phyloP scores from a whole-genome alignment of 23 tunicate genomes.

The Clavelina lepadiformis region DNA sequence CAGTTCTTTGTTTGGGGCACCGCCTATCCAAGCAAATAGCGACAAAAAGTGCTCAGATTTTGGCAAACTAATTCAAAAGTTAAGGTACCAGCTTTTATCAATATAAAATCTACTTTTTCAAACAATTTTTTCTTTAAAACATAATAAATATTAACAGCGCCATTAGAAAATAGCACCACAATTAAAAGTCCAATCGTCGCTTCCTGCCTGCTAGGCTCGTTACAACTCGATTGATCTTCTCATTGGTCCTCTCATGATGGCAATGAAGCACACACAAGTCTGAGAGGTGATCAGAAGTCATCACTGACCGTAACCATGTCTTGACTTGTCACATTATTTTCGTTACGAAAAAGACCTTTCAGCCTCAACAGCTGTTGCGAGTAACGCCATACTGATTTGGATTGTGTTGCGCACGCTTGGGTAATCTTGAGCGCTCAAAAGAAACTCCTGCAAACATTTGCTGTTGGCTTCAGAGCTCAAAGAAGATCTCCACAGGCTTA shows the following conservation, averaged over 20 bases:
- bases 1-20: no score
- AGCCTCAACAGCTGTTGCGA: conserved; percentile 20
- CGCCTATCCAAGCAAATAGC: no score
- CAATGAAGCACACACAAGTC: conserved; percentile 16
- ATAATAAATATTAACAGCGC: no score
- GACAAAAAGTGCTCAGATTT: no score
- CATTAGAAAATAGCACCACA: conserved; percentile 1
- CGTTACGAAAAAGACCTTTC: conserved; percentile 18
- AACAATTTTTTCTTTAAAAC: no score
- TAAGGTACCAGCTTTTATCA: no score
- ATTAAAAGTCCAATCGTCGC: conserved; percentile 14
- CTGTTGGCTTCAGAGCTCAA: conserved; percentile 10
- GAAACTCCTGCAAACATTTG: conserved; percentile 20
- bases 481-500: conserved; percentile 16
- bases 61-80: no score
- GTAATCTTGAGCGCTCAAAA: conserved; percentile 6
- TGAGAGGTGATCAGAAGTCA: conserved; percentile 19
- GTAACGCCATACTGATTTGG: conserved; percentile 11
- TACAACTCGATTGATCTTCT: conserved; percentile 16
- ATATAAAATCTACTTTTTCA: no score
- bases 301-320: conserved; percentile 13
- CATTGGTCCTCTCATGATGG: background rate
- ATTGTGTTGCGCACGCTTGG: conserved; percentile 10
- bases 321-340: conserved; percentile 6
- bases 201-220: conserved; percentile 6